phyloP scores from a whole-genome alignment of 2,797 vertebrate species.

The Platalea minor region DNA sequence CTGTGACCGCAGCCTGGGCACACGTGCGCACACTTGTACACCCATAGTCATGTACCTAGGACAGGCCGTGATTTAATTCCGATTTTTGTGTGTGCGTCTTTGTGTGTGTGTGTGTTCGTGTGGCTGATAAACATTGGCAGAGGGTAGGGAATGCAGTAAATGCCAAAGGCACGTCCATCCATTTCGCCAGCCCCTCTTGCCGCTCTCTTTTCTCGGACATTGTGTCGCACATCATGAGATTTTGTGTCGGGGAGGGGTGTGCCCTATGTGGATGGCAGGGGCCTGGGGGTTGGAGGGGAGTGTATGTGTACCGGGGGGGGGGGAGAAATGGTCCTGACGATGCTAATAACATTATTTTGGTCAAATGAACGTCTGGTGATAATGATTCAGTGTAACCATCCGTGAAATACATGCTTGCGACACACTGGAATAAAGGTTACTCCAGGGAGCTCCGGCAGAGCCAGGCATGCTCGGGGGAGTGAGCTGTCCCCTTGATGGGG shows the following conservation, averaged over 20 bases:
- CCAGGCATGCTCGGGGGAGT: constrained; percentile 63
- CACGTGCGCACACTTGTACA: background rate
- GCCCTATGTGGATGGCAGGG: constrained; percentile 18
- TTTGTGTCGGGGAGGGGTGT: constrained; percentile 63
- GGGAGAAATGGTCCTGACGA: constrained; percentile 57
- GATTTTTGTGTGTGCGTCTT: background rate
- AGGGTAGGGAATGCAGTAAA: constrained; percentile 46
- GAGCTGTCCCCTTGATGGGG: constrained; percentile 48
- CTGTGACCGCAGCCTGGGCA: constrained; percentile 40
- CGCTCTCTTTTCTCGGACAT: constrained; percentile 47
- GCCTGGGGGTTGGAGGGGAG: constrained; percentile 4
- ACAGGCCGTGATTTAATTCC: constrained; percentile 31
- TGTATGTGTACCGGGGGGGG: background rate
- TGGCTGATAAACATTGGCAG: constrained; percentile 36
- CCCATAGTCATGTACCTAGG: background rate
- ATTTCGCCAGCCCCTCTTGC: constrained; percentile 41
- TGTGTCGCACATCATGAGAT: constrained; percentile 70
- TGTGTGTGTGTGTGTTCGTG: background rate
- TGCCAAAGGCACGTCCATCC: constrained; percentile 51
- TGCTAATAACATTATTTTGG: constrained; percentile 75
- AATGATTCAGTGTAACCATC: constrained; percentile 84
- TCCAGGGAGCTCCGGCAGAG: constrained; percentile 53
- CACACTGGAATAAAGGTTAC: constrained; percentile 73
- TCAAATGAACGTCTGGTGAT: constrained; percentile 76
- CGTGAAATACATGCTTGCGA: constrained; percentile 80